A percentile compares a stretch with the other conserved stretches of the same genome.
Conservation (phyloP, 2,888 invertebrate species). For the Drosophila algonquin region DNA sequence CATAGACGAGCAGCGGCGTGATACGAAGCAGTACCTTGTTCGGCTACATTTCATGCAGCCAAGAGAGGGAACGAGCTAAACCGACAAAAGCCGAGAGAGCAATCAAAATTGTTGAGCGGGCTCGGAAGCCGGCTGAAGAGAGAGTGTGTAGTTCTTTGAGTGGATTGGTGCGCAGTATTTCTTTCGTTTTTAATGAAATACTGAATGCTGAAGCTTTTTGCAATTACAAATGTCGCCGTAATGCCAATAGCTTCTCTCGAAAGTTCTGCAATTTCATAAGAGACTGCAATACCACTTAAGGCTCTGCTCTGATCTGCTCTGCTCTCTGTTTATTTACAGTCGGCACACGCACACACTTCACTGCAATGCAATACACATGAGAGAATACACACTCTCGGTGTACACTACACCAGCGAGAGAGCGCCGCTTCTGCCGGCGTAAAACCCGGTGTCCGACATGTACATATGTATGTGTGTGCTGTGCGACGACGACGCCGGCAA, state of each 20-base stretch:
- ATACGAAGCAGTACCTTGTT: too few relatives aligned
- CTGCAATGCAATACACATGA: not conserved
- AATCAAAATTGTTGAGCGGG: not conserved
- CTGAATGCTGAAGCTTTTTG: not conserved
- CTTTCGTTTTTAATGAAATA: not conserved
- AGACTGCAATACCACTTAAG: not conserved
- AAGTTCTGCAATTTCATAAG: slow-evolving; percentile 8
- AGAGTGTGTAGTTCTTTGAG: not conserved
- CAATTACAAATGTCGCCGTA: slow-evolving; percentile 8
- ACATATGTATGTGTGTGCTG: too few relatives aligned
- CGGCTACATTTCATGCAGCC: too few relatives aligned
- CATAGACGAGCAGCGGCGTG: too few relatives aligned
- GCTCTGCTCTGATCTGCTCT: not conserved
- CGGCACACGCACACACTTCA: not conserved
- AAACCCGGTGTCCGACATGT: not conserved
- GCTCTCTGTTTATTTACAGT: not conserved
- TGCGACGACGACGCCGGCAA: too few relatives aligned
- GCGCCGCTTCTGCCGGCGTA: not conserved
- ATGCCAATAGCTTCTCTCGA: slow-evolving; percentile 8
- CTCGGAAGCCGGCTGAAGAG: not conserved
- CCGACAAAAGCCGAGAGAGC: too few relatives aligned
- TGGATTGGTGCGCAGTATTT: not conserved
- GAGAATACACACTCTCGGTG: too few relatives aligned
- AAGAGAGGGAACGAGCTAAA: too few relatives aligned
- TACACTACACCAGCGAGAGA: not conserved